Percentiles rank a stretch among this genome's conserved stretches.
Evolutionary conservation across 2,797 vertebrate species (phyloP).

Genomic region (Pteronotus mesoamericanus): DNA sequence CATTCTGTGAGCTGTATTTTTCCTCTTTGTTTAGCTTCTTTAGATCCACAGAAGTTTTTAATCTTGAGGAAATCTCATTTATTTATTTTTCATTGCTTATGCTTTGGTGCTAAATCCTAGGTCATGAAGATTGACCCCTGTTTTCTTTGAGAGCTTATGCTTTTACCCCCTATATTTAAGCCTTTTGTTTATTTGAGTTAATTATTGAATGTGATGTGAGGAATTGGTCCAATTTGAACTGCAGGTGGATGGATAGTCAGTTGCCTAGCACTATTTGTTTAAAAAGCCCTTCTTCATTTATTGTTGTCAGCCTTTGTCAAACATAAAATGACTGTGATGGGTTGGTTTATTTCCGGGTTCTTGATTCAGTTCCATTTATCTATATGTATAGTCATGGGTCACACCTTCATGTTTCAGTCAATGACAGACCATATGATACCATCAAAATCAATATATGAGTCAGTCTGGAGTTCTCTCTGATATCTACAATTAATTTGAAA

Average conservation of each 20-base stretch:
- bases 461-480: conserved; percentile 70
- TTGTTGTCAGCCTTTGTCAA: background rate
- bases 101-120: too few species aligned
- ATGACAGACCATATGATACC: background rate
- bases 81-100: background rate
- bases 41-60: background rate
- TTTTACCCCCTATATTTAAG: background rate
- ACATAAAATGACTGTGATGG: background rate
- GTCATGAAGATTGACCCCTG: too few species aligned
- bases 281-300: background rate
- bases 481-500: conserved; percentile 71
- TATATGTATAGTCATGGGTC: background rate
- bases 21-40: background rate
- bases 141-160: background rate
- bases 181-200: background rate
- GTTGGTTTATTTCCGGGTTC: background rate
- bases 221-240: background rate
- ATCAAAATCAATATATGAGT: conserved; percentile 55
- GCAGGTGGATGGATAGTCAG: background rate
- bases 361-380: background rate
- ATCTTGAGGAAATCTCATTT: background rate
- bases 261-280: background rate
- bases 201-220: background rate
- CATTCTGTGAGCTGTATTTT: background rate
- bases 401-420: background rate